Evolutionary conservation across 2,113 vertebrate species (phyloP), one percentile per base, ranked within the genome.

Genomic region (Eolophus roseicapilla): DNA sequence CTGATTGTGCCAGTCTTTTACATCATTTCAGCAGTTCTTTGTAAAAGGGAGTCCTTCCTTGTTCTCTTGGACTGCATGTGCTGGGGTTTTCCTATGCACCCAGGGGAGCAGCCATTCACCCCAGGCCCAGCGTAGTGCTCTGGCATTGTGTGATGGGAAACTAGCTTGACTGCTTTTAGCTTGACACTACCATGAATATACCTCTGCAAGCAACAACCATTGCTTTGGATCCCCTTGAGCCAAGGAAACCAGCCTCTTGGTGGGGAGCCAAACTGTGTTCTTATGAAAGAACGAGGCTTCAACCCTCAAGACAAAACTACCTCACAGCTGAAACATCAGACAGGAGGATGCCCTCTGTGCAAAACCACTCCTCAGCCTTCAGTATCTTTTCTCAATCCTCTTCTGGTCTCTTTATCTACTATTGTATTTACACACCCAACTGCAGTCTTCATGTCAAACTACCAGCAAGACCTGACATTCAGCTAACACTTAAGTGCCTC

Each of bases 111-210:
- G 77, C 44, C 5, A 0, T 44, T 76, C 55, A 35, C 63, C 35
- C 12, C 0, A 2, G 52, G 31, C 67, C 68, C 67, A 59, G 65
- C 4, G 2, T 71, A 60, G 63, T 50, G 53, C 15, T 63, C 31
- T 4, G 1, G 39, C 37, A n/a, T 17, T 0, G 0, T 1, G 2
- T 18, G 25, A 31, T 11, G 41, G 53, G 44, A 62, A 85, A 47
- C 23, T 3, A 3, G 39, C 49, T 55, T 25, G 55, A 11, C 55
- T 63, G 68, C n/a, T 86, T 86, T 80, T 50, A 62, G 49, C 69
- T 43, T 65, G 46, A 21, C 25, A 17, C 13, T n/a, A 2, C 21
- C 25, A 23, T 1, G 4, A 29, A 37, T 27, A 16, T 13, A 39
- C 11, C 50, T 31, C 65, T 87, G 77, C 31, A 79, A 89, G 68